These are phyloP conservation scores for Apolygus lucorum DNA, from an alignment of 1,140 invertebrate genomes.

Conservation along the genomic window DNA sequence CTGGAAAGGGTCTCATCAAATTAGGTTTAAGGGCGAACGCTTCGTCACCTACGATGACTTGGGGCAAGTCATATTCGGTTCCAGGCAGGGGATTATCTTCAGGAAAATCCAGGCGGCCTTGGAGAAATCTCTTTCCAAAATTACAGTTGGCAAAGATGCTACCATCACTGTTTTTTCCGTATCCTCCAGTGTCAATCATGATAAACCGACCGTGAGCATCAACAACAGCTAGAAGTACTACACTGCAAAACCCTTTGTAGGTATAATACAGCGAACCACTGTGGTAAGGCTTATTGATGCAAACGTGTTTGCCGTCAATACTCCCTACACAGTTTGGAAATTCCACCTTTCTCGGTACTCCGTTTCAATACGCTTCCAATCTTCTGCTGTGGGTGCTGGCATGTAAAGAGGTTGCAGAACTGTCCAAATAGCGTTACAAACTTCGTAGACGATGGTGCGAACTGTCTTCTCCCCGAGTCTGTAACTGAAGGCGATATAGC, in stretches of 20 bases:
- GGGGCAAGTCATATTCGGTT: neutral
- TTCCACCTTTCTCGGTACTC: constrained; percentile 31
- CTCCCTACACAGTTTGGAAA: constrained; percentile 40
- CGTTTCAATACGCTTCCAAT: constrained; percentile 32
- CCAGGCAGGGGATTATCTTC: neutral
- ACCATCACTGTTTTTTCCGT: constrained; percentile 38
- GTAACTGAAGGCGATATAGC: neutral
- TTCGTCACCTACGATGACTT: no score
- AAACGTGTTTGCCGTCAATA: constrained; percentile 45
- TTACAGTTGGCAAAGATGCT: constrained; percentile 30
- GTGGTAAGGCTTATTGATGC: constrained; percentile 38
- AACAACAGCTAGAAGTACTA: constrained; percentile 36
- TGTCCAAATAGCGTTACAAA: constrained; percentile 23
- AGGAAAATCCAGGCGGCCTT: constrained; percentile 10
- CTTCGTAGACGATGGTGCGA: constrained; percentile 22
- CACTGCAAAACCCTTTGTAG: constrained; percentile 38
- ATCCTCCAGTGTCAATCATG: constrained; percentile 36
- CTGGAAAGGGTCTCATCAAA: no score
- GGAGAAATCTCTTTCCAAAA: neutral
- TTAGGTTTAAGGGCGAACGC: no score
- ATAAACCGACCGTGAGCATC: constrained; percentile 39
- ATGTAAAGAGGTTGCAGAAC: constrained; percentile 22
- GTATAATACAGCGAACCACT: constrained; percentile 43
- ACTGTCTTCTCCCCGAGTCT: constrained; percentile 20
- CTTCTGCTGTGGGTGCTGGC: constrained; percentile 25